A percentile compares a stretch with the other conserved stretches of the same genome.
phyloP scores from a whole-genome alignment of 2,797 vertebrate genomes.

The Masticophis lateralis region DNA sequence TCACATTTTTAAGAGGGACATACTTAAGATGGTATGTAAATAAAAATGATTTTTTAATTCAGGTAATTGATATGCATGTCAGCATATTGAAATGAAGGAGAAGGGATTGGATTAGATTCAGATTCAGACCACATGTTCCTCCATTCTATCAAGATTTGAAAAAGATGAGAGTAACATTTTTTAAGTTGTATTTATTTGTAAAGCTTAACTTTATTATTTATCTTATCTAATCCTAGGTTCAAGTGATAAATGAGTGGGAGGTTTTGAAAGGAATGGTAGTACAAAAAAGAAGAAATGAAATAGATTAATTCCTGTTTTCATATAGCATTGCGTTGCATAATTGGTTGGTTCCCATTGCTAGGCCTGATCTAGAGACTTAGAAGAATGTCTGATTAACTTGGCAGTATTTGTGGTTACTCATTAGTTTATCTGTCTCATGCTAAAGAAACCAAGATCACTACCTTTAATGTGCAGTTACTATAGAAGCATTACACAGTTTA shows the following conservation, averaged over 20 bases:
- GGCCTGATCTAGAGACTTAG: not conserved
- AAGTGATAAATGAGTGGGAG: not conserved
- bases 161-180: not conserved
- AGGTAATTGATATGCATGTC: not conserved
- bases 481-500: not conserved
- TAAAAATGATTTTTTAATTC: not conserved
- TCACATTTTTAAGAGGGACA: not conserved
- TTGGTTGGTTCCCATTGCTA: not conserved
- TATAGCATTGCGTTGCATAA: not conserved
- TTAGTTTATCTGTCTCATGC: not conserved
- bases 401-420: not conserved
- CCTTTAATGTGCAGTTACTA: not conserved
- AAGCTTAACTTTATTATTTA: not conserved
- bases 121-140: not conserved
- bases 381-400: not conserved
- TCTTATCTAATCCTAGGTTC: not conserved
- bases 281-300: conserved; percentile 1
- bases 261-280: not conserved
- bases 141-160: not conserved
- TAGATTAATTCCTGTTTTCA: not conserved
- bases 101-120: not conserved
- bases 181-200: not conserved
- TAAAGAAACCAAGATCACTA: not conserved
- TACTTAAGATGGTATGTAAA: not conserved
- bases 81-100: not conserved